Conservation (phyloP, 2,113 vertebrate genomes). For the Brachyistius frenatus region DNA sequence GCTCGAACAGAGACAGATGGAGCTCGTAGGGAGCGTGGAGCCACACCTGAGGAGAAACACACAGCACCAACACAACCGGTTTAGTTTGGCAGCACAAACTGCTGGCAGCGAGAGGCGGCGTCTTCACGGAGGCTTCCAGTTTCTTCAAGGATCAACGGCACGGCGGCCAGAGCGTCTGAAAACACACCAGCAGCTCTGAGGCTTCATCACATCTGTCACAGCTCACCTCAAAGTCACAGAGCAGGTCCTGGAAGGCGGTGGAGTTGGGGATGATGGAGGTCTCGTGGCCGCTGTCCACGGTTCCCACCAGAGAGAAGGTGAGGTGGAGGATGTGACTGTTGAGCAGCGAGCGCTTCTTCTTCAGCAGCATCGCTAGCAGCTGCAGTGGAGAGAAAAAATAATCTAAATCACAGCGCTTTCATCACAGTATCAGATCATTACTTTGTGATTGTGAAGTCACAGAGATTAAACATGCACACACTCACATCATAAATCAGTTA, state of each 20-base stretch:
- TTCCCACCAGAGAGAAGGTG: slow-evolving; percentile 98
- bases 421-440: too few relatives aligned
- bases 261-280: slow-evolving; percentile 99
- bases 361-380: slow-evolving; percentile 97
- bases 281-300: slow-evolving; percentile 97
- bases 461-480: too few relatives aligned
- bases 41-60: slow-evolving; percentile 90
- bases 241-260: slow-evolving; percentile 97
- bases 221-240: slow-evolving; percentile 96
- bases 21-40: slow-evolving; percentile 98
- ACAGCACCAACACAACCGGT: not conserved
- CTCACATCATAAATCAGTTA: too few relatives aligned
- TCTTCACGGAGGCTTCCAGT: not conserved
- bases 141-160: not conserved
- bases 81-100: slow-evolving; percentile 1
- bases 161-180: not conserved
- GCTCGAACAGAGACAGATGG: slow-evolving; percentile 97
- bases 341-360: slow-evolving; percentile 95
- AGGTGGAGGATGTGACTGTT: slow-evolving; percentile 99
- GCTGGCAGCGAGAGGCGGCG: not conserved
- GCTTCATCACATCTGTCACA: not conserved
- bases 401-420: not conserved
- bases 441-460: too few relatives aligned
- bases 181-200: not conserved
- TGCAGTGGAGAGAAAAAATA: slow-evolving; percentile 45